Evolutionary conservation across 2,797 vertebrate species (phyloP).

Genomic region (Pipistrellus kuhlii): DNA sequence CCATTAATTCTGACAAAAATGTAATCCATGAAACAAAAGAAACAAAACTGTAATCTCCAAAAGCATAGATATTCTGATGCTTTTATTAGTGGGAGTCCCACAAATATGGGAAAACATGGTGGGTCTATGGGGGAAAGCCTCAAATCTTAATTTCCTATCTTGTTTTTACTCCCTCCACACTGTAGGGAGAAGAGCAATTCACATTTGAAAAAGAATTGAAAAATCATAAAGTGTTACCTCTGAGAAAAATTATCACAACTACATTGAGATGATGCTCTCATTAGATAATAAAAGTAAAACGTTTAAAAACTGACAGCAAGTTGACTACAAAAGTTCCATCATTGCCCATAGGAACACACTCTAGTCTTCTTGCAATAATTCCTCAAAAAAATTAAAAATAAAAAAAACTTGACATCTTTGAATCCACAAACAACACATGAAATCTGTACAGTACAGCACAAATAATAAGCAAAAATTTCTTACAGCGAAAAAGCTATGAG

Average conservation of each 20-base stretch:
- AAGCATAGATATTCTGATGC: neutral
- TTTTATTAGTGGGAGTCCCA: slow-evolving; percentile 26
- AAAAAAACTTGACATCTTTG: slow-evolving; percentile 1
- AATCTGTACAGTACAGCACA: slow-evolving; percentile 45
- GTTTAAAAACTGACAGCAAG: slow-evolving; percentile 23
- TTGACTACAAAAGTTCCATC: neutral
- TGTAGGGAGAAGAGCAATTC: neutral
- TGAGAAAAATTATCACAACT: slow-evolving; percentile 44
- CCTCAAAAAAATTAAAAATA: neutral
- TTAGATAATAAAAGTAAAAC: slow-evolving; percentile 43
- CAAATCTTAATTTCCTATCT: slow-evolving; percentile 12
- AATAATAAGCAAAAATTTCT: slow-evolving; percentile 63
- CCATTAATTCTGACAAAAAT: slow-evolving; percentile 21
- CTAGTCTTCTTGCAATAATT: neutral
- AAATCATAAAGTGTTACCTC: neutral
- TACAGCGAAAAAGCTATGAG: slow-evolving; percentile 65
- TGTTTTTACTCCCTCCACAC: neutral
- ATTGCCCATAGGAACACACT: neutral
- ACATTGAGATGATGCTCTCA: neutral
- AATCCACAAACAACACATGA: slow-evolving; percentile 42
- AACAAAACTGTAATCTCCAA: neutral
- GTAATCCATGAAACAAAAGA: neutral
- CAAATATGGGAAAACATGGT: neutral
- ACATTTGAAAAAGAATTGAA: slow-evolving; percentile 12
- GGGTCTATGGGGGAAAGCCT: neutral